These are phyloP conservation scores for Dolichallabes microphthalmus DNA, from an alignment of 2,113 vertebrate species.

Conservation along the genomic window DNA sequence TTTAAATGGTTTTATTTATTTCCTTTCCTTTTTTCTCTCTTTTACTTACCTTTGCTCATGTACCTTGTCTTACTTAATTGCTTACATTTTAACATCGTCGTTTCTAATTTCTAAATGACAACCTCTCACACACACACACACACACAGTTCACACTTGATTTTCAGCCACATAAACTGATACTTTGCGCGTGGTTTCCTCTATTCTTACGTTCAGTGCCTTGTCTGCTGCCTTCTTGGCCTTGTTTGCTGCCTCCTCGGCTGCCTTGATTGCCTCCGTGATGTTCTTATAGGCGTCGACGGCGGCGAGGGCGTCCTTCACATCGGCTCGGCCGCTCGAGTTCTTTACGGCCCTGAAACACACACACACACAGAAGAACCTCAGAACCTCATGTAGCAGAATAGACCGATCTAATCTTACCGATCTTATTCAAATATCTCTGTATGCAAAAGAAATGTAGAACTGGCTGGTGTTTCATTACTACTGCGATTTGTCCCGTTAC, in stretches of 20 bases:
- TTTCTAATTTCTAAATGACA: not conserved
- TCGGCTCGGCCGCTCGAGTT: conserved; percentile 75
- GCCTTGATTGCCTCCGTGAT: conserved; percentile 86
- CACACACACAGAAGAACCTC: not conserved
- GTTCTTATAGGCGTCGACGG: conserved; percentile 85
- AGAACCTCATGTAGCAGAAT: not conserved
- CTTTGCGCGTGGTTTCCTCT: not conserved
- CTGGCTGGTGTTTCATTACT: not conserved
- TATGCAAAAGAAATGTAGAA: not conserved
- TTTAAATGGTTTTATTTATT: too few species aligned
- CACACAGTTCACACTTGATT: not conserved
- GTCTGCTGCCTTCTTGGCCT: conserved; percentile 80
- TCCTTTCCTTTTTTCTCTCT: too few species aligned
- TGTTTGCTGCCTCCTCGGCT: conserved; percentile 82
- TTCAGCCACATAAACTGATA: not conserved
- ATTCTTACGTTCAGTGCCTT: conserved; percentile 78
- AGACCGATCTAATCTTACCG: too few species aligned
- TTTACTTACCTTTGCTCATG: too few species aligned
- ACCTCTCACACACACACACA: not conserved
- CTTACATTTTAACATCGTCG: not conserved
- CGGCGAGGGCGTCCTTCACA: conserved; percentile 82
- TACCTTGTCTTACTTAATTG: not conserved
- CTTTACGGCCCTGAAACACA: conserved; percentile 76
- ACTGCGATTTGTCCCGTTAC: not conserved
- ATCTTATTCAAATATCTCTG: not conserved